Percentiles rank a stretch among this genome's conserved stretches.
Evolutionary conservation across 2,888 invertebrate species (phyloP).

Genomic region (Steromphala cineraria): DNA sequence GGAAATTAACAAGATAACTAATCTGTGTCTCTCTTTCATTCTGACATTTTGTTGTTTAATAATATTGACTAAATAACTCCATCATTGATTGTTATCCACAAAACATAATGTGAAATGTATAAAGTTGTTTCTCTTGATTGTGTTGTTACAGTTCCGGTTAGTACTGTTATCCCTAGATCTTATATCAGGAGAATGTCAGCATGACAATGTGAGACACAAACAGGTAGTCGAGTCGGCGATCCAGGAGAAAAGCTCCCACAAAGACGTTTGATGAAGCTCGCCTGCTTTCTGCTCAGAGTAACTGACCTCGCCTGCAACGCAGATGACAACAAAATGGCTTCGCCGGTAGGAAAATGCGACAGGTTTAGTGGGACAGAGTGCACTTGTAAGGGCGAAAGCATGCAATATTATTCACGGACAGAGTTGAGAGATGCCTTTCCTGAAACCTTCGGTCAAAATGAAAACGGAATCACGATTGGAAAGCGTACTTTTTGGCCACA

Average conservation of each 20-base stretch:
- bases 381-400: neutral
- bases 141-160: no score
- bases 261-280: neutral
- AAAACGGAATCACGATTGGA: neutral
- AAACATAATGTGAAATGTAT: no score
- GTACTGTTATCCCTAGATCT: no score
- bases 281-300: neutral
- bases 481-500: neutral
- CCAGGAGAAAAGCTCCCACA: neutral
- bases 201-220: neutral
- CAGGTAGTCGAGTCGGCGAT: neutral
- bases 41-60: no score
- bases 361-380: neutral
- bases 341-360: neutral
- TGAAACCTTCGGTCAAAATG: neutral
- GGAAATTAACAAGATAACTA: no score
- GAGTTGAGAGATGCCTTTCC: neutral
- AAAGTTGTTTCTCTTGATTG: no score
- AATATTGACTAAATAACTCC: no score
- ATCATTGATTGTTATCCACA: no score
- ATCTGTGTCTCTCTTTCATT: no score
- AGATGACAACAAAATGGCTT: conserved; percentile 8
- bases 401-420: neutral
- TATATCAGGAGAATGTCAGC: neutral
- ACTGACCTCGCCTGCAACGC: neutral